A percentile compares a stretch with the other conserved stretches of the same genome.
Conservation (phyloP, 2,113 vertebrate species). For the Xerus inauris region DNA sequence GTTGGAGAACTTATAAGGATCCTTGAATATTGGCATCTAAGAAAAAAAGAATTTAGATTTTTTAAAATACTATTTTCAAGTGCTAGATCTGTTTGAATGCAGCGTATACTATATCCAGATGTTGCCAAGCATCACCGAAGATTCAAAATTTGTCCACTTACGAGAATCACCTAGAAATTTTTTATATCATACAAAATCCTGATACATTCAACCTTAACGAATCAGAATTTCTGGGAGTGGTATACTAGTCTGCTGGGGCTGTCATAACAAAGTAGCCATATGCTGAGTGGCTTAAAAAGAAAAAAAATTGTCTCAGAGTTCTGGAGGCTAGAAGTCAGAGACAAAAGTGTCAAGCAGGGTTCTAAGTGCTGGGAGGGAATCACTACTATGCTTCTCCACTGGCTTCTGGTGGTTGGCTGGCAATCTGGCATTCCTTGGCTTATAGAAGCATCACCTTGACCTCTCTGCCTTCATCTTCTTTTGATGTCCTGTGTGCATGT, state of each 20-base stretch:
- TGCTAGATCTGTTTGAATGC: neutral
- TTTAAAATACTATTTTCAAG: neutral
- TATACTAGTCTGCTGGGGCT: neutral
- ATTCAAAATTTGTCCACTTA: neutral
- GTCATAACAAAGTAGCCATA: neutral
- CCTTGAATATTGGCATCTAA: neutral
- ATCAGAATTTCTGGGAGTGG: neutral
- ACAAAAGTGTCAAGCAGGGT: too few species aligned
- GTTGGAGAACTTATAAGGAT: neutral
- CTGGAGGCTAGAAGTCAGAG: neutral
- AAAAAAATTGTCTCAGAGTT: neutral
- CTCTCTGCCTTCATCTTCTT: neutral
- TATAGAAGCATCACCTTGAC: neutral
- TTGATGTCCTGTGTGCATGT: neutral
- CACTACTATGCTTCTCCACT: accelerated
- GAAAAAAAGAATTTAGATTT: neutral
- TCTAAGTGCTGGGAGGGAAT: neutral
- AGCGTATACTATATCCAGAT: neutral
- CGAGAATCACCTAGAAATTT: neutral
- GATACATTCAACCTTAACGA: neutral
- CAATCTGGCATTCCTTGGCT: neutral
- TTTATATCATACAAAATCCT: neutral
- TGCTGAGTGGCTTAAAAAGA: neutral
- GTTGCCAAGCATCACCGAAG: neutral
- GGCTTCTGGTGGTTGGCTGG: neutral